phyloP scores from a whole-genome alignment of 2,888 invertebrate genomes.

The Drosophila mayaguana region DNA sequence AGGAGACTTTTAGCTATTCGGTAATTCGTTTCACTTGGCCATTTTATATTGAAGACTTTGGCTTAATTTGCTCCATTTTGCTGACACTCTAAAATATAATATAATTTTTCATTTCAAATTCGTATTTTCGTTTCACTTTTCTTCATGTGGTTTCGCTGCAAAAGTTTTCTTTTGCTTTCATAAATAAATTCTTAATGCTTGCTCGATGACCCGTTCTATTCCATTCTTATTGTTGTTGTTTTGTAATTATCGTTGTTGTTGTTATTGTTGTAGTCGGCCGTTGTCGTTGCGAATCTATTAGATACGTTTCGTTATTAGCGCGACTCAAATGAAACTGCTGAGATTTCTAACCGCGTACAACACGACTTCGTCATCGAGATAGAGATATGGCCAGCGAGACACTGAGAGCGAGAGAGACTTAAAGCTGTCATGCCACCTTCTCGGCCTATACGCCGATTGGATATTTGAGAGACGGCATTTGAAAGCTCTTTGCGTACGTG shows the following conservation, averaged over 20 bases:
- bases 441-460: constrained; percentile 55
- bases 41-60: constrained; percentile 1
- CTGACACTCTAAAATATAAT: neutral
- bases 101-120: neutral
- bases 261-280: constrained; percentile 40
- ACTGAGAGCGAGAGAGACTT: constrained; percentile 25
- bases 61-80: neutral
- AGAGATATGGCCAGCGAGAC: neutral
- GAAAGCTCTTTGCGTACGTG: constrained; percentile 62
- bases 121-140: constrained; percentile 54
- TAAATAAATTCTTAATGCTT: constrained; percentile 24
- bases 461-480: constrained; percentile 69
- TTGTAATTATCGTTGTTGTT: constrained; percentile 16
- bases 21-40: constrained; percentile 23
- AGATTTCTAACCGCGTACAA: constrained; percentile 66
- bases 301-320: constrained; percentile 82
- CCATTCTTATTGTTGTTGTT: constrained; percentile 22
- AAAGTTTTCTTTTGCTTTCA: constrained; percentile 14
- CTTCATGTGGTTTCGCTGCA: constrained; percentile 35
- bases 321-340: constrained; percentile 84
- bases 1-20: constrained; percentile 3
- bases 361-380: constrained; percentile 49
- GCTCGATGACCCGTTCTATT: constrained; percentile 35
- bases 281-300: constrained; percentile 77
- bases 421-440: constrained; percentile 56